These are phyloP conservation scores for Diadophis punctatus DNA, from an alignment of 2,113 vertebrate genomes.

Conservation along the genomic window DNA sequence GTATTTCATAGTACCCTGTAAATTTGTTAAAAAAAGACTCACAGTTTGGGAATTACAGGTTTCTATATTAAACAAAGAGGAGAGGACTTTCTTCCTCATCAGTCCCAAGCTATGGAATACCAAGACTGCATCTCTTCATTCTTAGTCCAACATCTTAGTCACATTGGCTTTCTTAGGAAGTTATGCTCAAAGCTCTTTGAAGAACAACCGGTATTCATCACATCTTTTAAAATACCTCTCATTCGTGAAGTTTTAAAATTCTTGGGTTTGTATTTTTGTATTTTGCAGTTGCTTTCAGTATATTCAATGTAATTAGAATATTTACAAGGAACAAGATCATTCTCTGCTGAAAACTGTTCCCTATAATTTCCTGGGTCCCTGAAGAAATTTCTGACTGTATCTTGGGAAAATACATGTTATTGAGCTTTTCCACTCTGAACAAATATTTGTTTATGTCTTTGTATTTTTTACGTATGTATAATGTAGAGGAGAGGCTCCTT, in stretches of 20 bases:
- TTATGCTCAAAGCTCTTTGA: not conserved
- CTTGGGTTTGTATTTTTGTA: not conserved
- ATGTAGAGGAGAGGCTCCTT: not conserved
- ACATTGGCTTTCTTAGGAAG: not conserved
- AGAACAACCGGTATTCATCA: not conserved
- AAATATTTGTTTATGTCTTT: not conserved
- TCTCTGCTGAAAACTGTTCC: not conserved
- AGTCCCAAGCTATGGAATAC: not conserved
- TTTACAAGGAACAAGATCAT: not conserved
- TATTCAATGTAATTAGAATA: not conserved
- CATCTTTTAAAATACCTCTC: not conserved
- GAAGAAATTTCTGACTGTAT: not conserved
- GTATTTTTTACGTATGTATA: not conserved
- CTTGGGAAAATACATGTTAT: not conserved
- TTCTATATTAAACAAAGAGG: not conserved
- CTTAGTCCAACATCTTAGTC: not conserved
- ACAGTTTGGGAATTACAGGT: not conserved
- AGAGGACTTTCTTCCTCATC: not conserved
- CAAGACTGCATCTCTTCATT: not conserved
- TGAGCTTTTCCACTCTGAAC: not conserved
- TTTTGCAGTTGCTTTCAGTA: not conserved
- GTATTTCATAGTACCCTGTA: not conserved
- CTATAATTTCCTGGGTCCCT: not conserved
- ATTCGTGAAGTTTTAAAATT: not conserved
- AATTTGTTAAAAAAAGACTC: not conserved